Conservation (phyloP, 2,888 invertebrate species). For the Willowsia nigromaculata region DNA sequence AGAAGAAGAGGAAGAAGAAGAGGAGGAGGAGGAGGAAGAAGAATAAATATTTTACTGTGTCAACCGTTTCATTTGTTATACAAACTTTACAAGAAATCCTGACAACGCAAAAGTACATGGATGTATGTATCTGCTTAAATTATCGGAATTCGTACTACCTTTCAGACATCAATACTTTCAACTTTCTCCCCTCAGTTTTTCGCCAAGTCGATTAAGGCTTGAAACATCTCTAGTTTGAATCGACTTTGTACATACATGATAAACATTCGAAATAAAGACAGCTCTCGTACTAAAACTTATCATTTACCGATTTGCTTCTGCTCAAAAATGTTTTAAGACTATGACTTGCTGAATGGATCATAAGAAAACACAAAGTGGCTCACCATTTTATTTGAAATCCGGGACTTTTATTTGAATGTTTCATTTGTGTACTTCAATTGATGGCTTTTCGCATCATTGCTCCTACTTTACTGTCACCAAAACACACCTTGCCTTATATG, state of each 20-base stretch:
- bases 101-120: constrained; percentile 28
- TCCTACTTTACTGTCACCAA: background rate
- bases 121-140: background rate
- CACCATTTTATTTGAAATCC: background rate
- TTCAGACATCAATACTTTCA: background rate
- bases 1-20: constrained; percentile 69
- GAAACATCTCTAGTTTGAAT: background rate
- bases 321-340: background rate
- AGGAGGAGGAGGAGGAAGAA: constrained; percentile 71
- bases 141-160: constrained; percentile 13
- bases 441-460: background rate
- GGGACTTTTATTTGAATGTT: background rate
- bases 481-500: constrained; percentile 8
- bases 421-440: background rate
- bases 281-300: constrained; percentile 30
- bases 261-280: constrained; percentile 59
- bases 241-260: constrained; percentile 31
- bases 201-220: constrained; percentile 37
- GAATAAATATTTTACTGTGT: constrained; percentile 24
- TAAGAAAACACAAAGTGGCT: background rate
- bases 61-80: constrained; percentile 51
- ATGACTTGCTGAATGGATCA: background rate
- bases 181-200: constrained; percentile 13
- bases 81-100: constrained; percentile 43
- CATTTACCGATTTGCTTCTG: background rate